Evolutionary conservation across 2,113 vertebrate genomes (phyloP).

Genomic region (Formicarius rufipectus): DNA sequence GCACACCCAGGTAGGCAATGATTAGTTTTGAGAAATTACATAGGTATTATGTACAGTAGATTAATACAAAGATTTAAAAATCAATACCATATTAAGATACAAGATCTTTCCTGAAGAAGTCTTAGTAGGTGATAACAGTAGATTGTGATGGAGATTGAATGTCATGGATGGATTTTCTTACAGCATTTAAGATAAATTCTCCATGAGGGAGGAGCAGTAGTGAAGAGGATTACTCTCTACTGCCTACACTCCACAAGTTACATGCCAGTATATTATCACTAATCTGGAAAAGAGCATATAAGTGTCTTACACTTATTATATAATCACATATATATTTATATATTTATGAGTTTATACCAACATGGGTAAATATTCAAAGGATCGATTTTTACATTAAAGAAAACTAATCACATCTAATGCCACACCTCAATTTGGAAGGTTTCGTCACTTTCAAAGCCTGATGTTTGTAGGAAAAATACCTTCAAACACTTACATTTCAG

Average conservation of each 20-base stretch:
- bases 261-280: not conserved
- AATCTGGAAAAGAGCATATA: not conserved
- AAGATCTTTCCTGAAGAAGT: not conserved
- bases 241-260: not conserved
- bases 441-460: not conserved
- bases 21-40: not conserved
- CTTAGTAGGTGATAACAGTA: not conserved
- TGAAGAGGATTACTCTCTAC: not conserved
- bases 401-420: not conserved
- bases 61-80: not conserved
- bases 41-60: not conserved
- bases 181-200: not conserved
- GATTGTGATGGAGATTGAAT: not conserved
- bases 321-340: not conserved
- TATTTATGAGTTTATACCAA: not conserved
- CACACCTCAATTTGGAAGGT: not conserved
- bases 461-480: not conserved
- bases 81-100: not conserved
- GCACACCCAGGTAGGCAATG: not conserved
- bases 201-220: not conserved
- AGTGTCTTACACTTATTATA: not conserved
- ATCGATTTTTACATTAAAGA: not conserved
- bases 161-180: not conserved
- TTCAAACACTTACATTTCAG: not conserved
- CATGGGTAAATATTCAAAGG: not conserved